These are phyloP conservation scores for Philantomba maxwellii DNA, from an alignment of 2,113 vertebrate species.

Conservation along the genomic window DNA sequence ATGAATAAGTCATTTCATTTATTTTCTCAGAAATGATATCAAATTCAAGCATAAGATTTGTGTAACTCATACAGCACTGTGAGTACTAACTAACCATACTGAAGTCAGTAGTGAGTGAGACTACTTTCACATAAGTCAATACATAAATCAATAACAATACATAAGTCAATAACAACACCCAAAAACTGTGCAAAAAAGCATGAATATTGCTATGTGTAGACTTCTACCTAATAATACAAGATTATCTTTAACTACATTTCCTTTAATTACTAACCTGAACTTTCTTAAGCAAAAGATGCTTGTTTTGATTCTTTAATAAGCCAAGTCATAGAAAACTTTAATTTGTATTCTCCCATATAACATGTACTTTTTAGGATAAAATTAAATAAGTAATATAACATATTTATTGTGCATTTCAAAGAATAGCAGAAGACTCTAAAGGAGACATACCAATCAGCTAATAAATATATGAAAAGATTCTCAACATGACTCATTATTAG, in stretches of 20 bases:
- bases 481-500: background rate
- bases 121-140: too few relatives aligned
- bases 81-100: background rate
- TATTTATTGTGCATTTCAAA: background rate
- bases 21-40: background rate
- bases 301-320: slow-evolving; percentile 15
- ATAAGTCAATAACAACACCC: background rate
- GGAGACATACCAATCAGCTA: background rate
- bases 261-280: background rate
- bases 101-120: background rate
- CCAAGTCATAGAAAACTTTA: background rate
- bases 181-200: background rate
- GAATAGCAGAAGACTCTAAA: background rate
- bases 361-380: background rate
- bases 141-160: too few relatives aligned
- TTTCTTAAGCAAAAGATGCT: background rate
- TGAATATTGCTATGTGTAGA: background rate
- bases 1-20: background rate
- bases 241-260: background rate
- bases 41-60: background rate
- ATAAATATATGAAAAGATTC: background rate
- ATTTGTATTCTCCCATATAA: background rate
- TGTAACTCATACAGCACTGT: background rate
- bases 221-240: background rate
- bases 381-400: background rate